phyloP scores from a whole-genome alignment of 2,888 invertebrate species.

The Spicauda simplicius region DNA sequence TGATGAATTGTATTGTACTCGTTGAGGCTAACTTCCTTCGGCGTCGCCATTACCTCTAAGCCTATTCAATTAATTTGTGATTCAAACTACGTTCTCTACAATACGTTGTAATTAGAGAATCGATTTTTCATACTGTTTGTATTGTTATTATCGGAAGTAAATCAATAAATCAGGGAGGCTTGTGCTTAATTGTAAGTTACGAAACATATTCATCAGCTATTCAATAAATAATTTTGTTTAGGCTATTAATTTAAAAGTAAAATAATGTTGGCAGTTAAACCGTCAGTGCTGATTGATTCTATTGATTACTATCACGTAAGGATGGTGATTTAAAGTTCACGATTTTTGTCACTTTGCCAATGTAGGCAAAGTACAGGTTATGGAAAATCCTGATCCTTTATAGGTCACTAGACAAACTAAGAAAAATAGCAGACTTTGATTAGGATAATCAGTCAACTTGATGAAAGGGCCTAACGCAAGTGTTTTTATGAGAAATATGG shows the following conservation, averaged over 20 bases:
- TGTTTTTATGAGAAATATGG: no score
- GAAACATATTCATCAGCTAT: conserved; percentile 30
- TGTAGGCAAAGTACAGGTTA: background rate
- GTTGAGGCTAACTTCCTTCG: background rate
- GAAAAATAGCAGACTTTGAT: background rate
- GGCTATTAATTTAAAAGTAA: conserved; percentile 34
- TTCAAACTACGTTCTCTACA: conserved; percentile 39
- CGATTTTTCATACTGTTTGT: conserved; percentile 44
- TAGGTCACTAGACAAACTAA: background rate
- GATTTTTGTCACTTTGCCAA: conserved; percentile 33
- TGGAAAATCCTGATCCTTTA: conserved; percentile 4
- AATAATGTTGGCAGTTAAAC: conserved; percentile 34
- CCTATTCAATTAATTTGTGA: conserved; percentile 24
- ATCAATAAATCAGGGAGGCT: conserved; percentile 42
- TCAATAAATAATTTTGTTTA: conserved; percentile 34
- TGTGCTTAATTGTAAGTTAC: conserved; percentile 38
- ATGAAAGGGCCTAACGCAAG: no score
- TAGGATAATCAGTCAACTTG: no score
- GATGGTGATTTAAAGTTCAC: conserved; percentile 25
- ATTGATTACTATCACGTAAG: conserved; percentile 29
- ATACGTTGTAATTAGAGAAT: conserved; percentile 45
- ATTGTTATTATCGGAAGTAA: conserved; percentile 32
- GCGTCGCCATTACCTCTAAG: background rate
- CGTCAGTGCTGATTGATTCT: conserved; percentile 36
- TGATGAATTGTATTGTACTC: background rate